A percentile compares a stretch with the other conserved stretches of the same genome.
Evolutionary conservation across 2,113 vertebrate species (phyloP).

Genomic region (Regulus satrapa): DNA sequence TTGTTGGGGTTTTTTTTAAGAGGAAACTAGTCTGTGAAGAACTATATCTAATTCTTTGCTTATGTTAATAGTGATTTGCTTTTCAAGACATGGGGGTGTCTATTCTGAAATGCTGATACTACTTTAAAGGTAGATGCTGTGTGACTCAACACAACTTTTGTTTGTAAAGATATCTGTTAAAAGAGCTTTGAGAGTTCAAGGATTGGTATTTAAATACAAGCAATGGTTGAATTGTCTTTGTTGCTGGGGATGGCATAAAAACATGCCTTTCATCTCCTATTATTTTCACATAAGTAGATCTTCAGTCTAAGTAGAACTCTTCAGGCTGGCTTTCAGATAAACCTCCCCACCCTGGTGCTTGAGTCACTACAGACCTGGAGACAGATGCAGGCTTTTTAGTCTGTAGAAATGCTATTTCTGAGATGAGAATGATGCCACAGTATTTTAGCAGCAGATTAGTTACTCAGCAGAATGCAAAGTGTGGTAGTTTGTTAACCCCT

Average conservation of each 20-base stretch:
- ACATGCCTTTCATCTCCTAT: not conserved
- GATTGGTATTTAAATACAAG: not conserved
- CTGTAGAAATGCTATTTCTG: not conserved
- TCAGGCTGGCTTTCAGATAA: not conserved
- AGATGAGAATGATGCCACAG: not conserved
- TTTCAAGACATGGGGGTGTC: not conserved
- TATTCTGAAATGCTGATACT: not conserved
- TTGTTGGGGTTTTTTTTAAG: not conserved
- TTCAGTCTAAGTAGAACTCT: not conserved
- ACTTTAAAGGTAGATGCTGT: not conserved
- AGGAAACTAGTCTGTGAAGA: not conserved
- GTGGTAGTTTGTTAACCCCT: not conserved
- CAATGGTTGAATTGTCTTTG: not conserved
- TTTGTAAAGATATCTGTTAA: not conserved
- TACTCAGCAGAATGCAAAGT: not conserved
- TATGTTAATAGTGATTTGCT: not conserved
- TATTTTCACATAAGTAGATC: not conserved
- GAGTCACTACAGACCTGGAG: not conserved
- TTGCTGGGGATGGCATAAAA: not conserved
- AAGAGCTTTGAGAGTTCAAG: not conserved
- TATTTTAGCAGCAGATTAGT: not conserved
- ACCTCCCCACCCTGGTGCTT: not conserved
- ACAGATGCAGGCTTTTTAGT: not conserved
- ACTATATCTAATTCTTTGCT: not conserved
- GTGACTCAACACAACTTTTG: not conserved